Evolutionary conservation across 2,113 vertebrate genomes (phyloP), one percentile per base, ranked within the genome.

Genomic region (Circaetus cinerascens): DNA sequence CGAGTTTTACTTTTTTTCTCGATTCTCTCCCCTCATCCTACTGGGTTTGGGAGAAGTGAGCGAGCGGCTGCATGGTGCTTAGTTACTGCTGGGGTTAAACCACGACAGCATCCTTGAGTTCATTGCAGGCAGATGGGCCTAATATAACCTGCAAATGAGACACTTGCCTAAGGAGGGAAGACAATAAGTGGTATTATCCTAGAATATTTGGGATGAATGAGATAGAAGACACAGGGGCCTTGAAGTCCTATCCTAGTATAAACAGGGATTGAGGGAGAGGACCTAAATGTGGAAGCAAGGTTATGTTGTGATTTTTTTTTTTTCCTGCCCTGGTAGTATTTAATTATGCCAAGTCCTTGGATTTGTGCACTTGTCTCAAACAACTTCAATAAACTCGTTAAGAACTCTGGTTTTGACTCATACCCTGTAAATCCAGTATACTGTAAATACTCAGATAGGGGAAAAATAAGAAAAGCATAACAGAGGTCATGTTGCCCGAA

Each of bases 311-410:
- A 20, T 25, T 11, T 36, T 19, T 17, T 16, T 30, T 30, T 26
- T 23, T 15, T 7, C 2, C 7, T 8, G 8, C 36, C 8, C 21
- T 7, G 1, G 3, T 9, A 45, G 8, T 32, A n/a, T 40, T 12
- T 45, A 48, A 40, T 78, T n/a, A 57, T 17, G 4, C 4, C 5
- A 79, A 74, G n/a, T 46, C 15, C 13, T 69, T 79, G 29, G 38
- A 51, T 9, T 25, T 12, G 40, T 46, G 18, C 10, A 59, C 26
- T 57, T 69, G 6, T 74, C 38, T 64, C 38, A 64, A 66, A 59
- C 12, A 73, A 15, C 8, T 32, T 62, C 22, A 34, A 25, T 56
- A 50, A 62, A 29, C 8, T 55, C n/a, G 10, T 56, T 53, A 63
- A 62, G 18, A 93, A 50, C 7, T 79, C 41, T 25, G 40, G 62